phyloP scores from a whole-genome alignment of 2,888 invertebrate genomes.

The Euplexia lucipara region DNA sequence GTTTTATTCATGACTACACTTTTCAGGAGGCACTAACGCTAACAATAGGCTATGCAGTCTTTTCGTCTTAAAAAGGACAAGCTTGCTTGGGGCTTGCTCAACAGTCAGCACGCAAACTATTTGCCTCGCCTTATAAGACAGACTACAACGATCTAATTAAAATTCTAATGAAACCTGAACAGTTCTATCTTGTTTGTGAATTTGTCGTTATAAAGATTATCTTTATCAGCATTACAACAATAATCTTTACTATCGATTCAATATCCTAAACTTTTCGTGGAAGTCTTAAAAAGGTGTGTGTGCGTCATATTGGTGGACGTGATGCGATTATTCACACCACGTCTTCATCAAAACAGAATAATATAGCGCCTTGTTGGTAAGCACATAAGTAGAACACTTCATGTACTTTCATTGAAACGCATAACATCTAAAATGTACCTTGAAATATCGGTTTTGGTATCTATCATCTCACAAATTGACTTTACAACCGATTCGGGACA shows the following conservation, averaged over 20 bases:
- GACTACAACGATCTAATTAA: background rate
- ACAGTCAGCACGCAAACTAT: background rate
- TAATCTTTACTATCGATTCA: constrained; percentile 36
- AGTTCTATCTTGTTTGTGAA: constrained; percentile 27
- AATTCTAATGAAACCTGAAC: constrained; percentile 3
- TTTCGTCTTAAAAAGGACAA: constrained; percentile 51
- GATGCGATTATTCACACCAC: constrained; percentile 50
- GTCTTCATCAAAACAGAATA: constrained; percentile 67
- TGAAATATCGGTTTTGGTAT: constrained; percentile 1
- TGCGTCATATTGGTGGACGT: constrained; percentile 67
- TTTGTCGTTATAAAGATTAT: constrained; percentile 45
- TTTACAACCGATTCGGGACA: constrained; percentile 36
- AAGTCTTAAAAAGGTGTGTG: constrained; percentile 41
- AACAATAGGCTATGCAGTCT: constrained; percentile 58
- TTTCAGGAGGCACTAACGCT: constrained; percentile 38
- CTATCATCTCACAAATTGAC: constrained; percentile 19
- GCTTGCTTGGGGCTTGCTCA: constrained; percentile 8
- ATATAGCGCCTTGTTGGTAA: constrained; percentile 72
- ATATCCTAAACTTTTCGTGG: constrained; percentile 17
- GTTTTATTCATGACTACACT: constrained; percentile 38
- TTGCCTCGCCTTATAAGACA: constrained; percentile 11
- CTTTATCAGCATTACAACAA: constrained; percentile 26
- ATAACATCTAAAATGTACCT: constrained; percentile 16
- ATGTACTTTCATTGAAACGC: constrained; percentile 65
- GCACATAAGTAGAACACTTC: constrained; percentile 49